A percentile compares a stretch with the other conserved stretches of the same genome.
These are phyloP conservation scores for Acleris holmiana DNA, from an alignment of 2,888 invertebrate species.

Conservation along the genomic window DNA sequence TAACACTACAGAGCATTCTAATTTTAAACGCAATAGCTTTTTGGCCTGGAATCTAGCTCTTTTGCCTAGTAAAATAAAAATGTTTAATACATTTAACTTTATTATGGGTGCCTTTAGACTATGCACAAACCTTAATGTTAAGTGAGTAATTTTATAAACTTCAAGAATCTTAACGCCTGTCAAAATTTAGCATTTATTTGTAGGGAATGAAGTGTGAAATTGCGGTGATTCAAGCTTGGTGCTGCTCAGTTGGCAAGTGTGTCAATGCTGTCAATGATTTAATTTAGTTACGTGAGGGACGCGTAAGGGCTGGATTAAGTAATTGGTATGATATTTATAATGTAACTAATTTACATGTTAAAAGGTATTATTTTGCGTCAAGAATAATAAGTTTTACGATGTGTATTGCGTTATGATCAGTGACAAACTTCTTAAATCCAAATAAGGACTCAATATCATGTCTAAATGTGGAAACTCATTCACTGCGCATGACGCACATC, in stretches of 20 bases:
- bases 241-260: slow-evolving; percentile 58
- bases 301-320: slow-evolving; percentile 41
- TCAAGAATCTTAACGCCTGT: not conserved
- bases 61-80: too few relatives aligned
- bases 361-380: not conserved
- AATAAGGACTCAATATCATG: too few relatives aligned
- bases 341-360: not conserved
- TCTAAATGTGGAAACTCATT: too few relatives aligned
- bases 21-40: too few relatives aligned
- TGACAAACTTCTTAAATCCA: too few relatives aligned
- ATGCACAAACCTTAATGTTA: not conserved
- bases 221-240: not conserved
- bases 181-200: slow-evolving; percentile 1
- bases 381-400: too few relatives aligned
- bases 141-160: slow-evolving; percentile 1
- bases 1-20: too few relatives aligned
- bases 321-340: slow-evolving; percentile 7
- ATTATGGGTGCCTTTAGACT: not conserved
- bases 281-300: slow-evolving; percentile 56
- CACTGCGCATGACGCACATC: too few relatives aligned
- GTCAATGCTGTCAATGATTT: slow-evolving; percentile 71
- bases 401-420: too few relatives aligned
- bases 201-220: slow-evolving; percentile 45
- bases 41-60: too few relatives aligned
- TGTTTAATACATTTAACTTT: not conserved